Conservation (phyloP, 2,797 vertebrate species). For the Novumbra hubbsi region DNA sequence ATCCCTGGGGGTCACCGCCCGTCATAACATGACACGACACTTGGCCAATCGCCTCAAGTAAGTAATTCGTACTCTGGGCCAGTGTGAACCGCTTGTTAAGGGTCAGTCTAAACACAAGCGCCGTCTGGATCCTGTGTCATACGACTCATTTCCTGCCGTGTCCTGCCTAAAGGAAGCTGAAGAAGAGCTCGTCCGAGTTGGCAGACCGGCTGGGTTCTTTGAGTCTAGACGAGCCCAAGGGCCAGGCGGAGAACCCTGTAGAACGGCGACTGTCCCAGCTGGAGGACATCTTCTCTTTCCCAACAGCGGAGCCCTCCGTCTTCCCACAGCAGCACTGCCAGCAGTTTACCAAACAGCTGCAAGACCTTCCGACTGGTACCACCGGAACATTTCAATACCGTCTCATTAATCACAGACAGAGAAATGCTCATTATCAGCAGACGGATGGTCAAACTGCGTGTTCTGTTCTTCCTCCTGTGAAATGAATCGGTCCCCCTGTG, state of each 20-base stretch:
- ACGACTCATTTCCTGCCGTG: not conserved
- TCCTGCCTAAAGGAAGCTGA: slow-evolving; percentile 75
- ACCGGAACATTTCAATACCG: not conserved
- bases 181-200: slow-evolving; percentile 67
- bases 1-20: slow-evolving; percentile 81
- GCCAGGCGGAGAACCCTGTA: not conserved
- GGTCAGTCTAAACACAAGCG: not conserved
- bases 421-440: not conserved
- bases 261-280: slow-evolving; percentile 63
- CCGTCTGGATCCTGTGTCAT: not conserved
- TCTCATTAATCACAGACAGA: not conserved
- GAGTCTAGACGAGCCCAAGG: slow-evolving; percentile 65
- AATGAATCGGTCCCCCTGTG: not conserved
- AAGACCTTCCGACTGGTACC: slow-evolving; percentile 58
- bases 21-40: slow-evolving; percentile 82
- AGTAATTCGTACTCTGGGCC: slow-evolving; percentile 30
- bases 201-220: slow-evolving; percentile 72
- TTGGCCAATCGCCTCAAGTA: slow-evolving; percentile 80
- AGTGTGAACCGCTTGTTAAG: not conserved
- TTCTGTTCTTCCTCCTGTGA: not conserved
- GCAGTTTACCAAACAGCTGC: slow-evolving; percentile 65
- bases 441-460: not conserved
- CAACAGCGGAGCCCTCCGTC: slow-evolving; percentile 43
- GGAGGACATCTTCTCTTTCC: slow-evolving; percentile 79
- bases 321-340: slow-evolving; percentile 70